Percentiles rank a stretch among this genome's conserved stretches.
phyloP scores from a whole-genome alignment of 2,113 vertebrate species.

The Tupaia tana region DNA sequence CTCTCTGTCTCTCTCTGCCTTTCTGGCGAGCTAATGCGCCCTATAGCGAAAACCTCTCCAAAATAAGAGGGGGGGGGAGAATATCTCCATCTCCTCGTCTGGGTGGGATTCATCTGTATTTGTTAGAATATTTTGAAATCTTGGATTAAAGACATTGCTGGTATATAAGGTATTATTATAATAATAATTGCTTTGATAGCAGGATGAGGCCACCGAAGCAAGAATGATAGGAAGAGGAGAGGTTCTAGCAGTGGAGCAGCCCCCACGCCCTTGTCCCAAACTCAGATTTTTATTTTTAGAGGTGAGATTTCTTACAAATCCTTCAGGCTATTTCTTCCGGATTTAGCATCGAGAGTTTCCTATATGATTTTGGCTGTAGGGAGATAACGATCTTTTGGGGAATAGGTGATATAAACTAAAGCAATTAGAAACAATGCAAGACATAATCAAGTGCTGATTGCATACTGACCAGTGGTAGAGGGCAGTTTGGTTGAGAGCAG shows the following conservation, averaged over 20 bases:
- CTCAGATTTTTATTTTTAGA: neutral
- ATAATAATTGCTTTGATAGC: conserved; percentile 75
- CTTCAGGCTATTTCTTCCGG: conserved; percentile 8
- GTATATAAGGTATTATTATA: conserved; percentile 73
- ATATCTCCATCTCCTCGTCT: conserved; percentile 9
- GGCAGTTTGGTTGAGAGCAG: neutral
- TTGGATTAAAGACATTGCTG: conserved; percentile 74
- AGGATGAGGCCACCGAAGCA: conserved; percentile 45
- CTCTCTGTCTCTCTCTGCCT: no score
- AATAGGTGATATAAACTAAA: conserved; percentile 46
- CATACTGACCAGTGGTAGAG: neutral
- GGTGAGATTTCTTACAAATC: neutral
- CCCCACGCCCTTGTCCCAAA: neutral
- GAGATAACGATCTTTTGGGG: conserved; percentile 43
- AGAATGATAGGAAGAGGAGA: neutral
- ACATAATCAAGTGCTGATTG: neutral
- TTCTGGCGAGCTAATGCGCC: no score
- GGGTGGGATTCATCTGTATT: conserved; percentile 59
- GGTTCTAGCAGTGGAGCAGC: neutral
- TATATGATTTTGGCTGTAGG: neutral
- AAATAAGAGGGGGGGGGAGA: neutral
- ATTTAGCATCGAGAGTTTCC: neutral
- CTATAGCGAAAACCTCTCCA: no score
- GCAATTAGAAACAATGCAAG: conserved; percentile 37
- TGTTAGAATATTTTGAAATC: conserved; percentile 64